phyloP scores from a whole-genome alignment of 2,888 invertebrate species.

The Geophilus truncorum region DNA sequence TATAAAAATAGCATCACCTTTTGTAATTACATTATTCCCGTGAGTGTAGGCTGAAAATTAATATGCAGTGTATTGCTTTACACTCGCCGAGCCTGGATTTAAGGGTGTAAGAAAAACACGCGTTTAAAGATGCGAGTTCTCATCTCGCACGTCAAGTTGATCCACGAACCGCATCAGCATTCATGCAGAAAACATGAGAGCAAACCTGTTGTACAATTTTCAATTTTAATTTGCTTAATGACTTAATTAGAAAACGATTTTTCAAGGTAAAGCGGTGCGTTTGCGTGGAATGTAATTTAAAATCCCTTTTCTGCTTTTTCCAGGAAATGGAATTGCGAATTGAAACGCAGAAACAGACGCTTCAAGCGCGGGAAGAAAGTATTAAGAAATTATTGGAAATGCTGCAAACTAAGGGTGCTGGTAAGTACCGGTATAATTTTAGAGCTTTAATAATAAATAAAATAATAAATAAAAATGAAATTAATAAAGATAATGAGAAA shows the following conservation, averaged over 20 bases:
- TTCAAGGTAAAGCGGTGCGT: neutral
- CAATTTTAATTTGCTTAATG: neutral
- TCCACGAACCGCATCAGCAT: neutral
- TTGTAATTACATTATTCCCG: neutral
- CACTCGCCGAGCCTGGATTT: neutral
- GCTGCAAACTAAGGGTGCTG: conserved; percentile 95
- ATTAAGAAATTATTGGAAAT: conserved; percentile 98
- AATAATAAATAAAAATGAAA: no score
- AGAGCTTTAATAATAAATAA: neutral
- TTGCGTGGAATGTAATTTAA: neutral
- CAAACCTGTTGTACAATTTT: neutral
- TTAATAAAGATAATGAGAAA: neutral
- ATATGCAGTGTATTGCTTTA: neutral
- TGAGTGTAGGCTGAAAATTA: no score
- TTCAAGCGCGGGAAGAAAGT: conserved; percentile 93
- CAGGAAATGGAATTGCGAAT: conserved; percentile 93
- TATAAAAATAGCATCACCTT: no score
- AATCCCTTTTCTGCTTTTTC: conserved; percentile 42
- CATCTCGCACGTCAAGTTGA: neutral
- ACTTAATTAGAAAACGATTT: neutral
- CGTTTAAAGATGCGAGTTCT: neutral
- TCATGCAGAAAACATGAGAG: no score
- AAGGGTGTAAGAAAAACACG: neutral
- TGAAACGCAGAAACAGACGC: conserved; percentile 96
- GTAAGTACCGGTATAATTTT: conserved; percentile 62